Evolutionary conservation across 2,113 vertebrate species (phyloP), one percentile per base, ranked within the genome.

Genomic region (Eclectus roratus): DNA sequence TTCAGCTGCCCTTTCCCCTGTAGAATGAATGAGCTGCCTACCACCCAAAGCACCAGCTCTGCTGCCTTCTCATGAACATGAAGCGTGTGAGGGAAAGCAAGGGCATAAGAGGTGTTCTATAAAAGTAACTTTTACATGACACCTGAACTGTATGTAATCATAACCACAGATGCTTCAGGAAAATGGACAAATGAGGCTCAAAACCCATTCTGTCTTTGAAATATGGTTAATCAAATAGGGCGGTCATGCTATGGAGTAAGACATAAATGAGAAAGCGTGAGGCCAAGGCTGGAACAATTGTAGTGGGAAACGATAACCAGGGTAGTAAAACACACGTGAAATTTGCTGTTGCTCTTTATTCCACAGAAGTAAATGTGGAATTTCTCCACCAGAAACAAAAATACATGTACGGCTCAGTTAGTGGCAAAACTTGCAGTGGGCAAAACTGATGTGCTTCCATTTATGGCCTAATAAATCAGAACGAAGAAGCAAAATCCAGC

Each of bases 351-450:
- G 25, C 53, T 80, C 27, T 25, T 43, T 27, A 17, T 46, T 41
- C 44, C 43, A 31, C 33, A 33, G 46, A 47, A 79, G 15, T 9
- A 39, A 35, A 72, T 0, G 39, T n/a, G 52, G 50, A 56, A 44
- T 56, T 87, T 39, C 52, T 68, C 44, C 28, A 31, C 37, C n/a
- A 63, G 47, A 52, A 52, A 58, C 61, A 33, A 41, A 41, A 49
- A 21, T 4, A 16, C 11, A 39, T 1, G 0, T n/a, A 31, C 14
- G 5, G 4, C 17, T 41, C 35, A 37, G 33, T 20, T 23, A 72
- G 47, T 9, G 1, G 1, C 33, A 72, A 69, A 68, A n/a, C 29
- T 18, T 20, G 18, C 39, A 16, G 9, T 7, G 39, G 53, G 35
- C 9, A 60, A 56, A 58, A 21, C 35, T 10, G 23, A 14, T 31